Percentiles rank a stretch among this genome's conserved stretches.
These are phyloP conservation scores for Halcyon senegalensis DNA, from an alignment of 2,113 vertebrate species.

Conservation along the genomic window DNA sequence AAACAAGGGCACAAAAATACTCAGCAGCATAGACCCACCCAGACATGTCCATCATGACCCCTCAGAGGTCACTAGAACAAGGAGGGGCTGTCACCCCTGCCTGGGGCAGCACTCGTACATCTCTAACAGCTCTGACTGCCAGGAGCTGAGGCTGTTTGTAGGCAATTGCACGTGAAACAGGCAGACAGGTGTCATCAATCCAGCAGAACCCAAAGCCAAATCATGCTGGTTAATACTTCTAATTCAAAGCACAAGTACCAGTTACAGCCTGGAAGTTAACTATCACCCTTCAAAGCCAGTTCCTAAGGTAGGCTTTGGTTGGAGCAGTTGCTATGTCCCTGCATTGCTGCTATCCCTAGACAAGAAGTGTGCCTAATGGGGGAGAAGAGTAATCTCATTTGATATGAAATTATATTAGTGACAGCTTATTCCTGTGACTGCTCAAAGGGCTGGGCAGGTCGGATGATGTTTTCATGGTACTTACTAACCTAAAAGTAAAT, in stretches of 20 bases:
- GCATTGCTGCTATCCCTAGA: neutral
- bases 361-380: constrained; percentile 54
- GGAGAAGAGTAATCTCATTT: constrained; percentile 65
- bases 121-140: neutral
- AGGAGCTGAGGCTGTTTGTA: neutral
- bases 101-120: neutral
- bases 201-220: neutral
- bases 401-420: constrained; percentile 51
- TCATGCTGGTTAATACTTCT: accelerated
- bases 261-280: neutral
- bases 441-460: constrained; percentile 35
- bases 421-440: constrained; percentile 59
- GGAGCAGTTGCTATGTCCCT: constrained; percentile 12
- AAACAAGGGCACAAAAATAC: accelerated
- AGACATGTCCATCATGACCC: accelerated
- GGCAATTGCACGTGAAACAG: constrained; percentile 14
- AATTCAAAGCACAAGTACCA: neutral
- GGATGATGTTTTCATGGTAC: constrained; percentile 43
- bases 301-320: neutral
- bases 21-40: neutral
- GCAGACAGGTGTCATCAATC: constrained; percentile 1
- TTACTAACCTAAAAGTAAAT: constrained; percentile 30
- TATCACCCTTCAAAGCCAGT: neutral
- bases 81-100: neutral
- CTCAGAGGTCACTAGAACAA: neutral